phyloP scores from a whole-genome alignment of 92 coral and sea anemone species.

The Porites lobata region DNA sequence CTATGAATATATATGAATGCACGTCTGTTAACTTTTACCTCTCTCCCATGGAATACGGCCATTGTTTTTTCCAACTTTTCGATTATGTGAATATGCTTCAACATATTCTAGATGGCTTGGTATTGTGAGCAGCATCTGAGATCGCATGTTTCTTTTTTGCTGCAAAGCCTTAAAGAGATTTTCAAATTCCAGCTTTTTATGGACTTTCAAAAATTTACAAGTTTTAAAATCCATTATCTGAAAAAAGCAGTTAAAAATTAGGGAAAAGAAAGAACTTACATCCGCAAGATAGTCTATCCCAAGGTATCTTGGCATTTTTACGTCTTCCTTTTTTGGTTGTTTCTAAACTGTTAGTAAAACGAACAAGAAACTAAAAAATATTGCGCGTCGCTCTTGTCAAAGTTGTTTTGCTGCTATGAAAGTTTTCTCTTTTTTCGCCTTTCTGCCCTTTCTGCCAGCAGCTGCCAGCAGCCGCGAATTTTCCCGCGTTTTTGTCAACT shows the following conservation, averaged over 20 bases:
- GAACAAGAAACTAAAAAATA: neutral
- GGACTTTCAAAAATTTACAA: neutral
- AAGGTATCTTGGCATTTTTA: conserved; percentile 84
- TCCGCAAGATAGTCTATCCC: conserved; percentile 81
- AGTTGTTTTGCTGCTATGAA: neutral
- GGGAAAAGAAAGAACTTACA: conserved; percentile 44
- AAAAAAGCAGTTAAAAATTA: neutral
- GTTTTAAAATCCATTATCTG: neutral
- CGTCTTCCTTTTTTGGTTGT: neutral
- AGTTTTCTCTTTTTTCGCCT: neutral
- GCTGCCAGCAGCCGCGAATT: neutral
- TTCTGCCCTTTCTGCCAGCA: neutral
- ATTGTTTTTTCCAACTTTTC: conserved; percentile 34
- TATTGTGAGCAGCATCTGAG: conserved; percentile 76
- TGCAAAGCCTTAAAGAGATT: conserved; percentile 66
- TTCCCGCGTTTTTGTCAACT: conserved; percentile 7
- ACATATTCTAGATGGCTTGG: conserved; percentile 84
- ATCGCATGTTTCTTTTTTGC: conserved; percentile 62
- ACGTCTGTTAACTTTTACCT: conserved; percentile 40
- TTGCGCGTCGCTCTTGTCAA: no score
- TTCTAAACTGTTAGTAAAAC: neutral
- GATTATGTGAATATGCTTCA: conserved; percentile 75
- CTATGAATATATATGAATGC: no score
- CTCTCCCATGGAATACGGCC: conserved; percentile 59
- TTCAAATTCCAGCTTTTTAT: neutral